Evolutionary conservation across 2,113 vertebrate genomes (phyloP).

Genomic region (Hucho hucho): DNA sequence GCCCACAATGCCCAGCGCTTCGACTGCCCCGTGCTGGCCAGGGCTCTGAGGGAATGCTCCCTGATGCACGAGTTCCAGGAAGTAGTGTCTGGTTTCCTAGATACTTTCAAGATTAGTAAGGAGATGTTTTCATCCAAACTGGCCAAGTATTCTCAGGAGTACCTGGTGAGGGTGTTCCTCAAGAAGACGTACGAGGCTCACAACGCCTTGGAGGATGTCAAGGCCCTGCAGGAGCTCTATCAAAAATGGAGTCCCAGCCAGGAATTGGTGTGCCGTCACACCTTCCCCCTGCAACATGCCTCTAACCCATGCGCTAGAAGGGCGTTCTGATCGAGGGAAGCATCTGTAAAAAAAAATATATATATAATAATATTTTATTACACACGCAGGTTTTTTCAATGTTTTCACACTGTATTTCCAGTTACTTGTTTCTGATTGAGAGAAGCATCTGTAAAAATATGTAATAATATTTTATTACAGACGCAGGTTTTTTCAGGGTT

Average conservation of each 20-base stretch:
- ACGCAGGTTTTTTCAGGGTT: no score
- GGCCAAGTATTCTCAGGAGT: conserved; percentile 1
- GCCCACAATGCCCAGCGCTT: conserved; percentile 53
- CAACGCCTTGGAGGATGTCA: conserved; percentile 59
- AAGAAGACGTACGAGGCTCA: conserved; percentile 49
- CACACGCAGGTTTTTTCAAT: not conserved
- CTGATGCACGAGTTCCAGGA: conserved; percentile 44
- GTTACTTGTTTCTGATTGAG: no score
- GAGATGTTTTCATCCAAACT: not conserved
- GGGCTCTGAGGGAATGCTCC: conserved; percentile 36
- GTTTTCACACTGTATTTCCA: not conserved
- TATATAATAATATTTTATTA: no score
- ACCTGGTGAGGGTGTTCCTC: conserved; percentile 54
- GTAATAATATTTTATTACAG: no score
- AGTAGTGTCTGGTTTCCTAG: conserved; percentile 50
- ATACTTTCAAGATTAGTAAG: conserved; percentile 59
- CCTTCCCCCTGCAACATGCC: conserved; percentile 1
- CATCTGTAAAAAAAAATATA: no score
- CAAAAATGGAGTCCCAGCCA: not conserved
- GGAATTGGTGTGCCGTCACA: not conserved
- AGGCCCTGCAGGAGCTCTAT: conserved; percentile 57
- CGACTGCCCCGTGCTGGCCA: conserved; percentile 56
- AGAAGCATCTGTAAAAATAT: no score
- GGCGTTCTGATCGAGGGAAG: no score
- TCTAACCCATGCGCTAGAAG: not conserved